phyloP scores from a whole-genome alignment of 1,140 invertebrate genomes.

The Cydia splendana region DNA sequence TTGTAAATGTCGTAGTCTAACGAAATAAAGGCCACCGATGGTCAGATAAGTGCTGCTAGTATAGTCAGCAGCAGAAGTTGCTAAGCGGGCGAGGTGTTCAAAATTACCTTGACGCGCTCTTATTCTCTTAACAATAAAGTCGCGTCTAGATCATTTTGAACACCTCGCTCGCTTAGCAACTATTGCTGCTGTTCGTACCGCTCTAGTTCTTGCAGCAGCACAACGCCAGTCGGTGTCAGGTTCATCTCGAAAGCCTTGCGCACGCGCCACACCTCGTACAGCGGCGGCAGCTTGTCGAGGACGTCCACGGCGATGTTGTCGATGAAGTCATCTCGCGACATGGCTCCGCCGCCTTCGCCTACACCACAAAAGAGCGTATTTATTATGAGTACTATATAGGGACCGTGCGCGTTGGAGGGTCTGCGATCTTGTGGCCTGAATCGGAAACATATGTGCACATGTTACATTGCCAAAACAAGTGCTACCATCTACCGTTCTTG shows the following conservation, averaged over 20 bases:
- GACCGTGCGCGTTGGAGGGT: too few relatives aligned
- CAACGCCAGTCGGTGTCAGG: slow-evolving; percentile 90
- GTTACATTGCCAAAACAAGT: too few relatives aligned
- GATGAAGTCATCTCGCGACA: slow-evolving; percentile 90
- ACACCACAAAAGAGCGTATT: neutral
- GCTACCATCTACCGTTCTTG: too few relatives aligned
- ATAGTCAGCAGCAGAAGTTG: neutral
- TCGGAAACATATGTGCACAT: too few relatives aligned
- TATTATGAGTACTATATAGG: neutral
- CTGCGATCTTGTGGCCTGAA: too few relatives aligned
- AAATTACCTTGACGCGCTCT: too few relatives aligned
- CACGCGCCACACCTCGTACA: slow-evolving; percentile 89
- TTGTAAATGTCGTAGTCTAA: too few relatives aligned
- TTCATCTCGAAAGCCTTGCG: slow-evolving; percentile 87
- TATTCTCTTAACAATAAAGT: too few relatives aligned
- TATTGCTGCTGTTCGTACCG: slow-evolving; percentile 60
- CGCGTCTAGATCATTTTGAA: too few relatives aligned
- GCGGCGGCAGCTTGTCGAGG: slow-evolving; percentile 85
- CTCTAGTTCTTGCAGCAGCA: slow-evolving; percentile 93
- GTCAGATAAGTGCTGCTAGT: too few relatives aligned
- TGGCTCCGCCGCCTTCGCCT: slow-evolving; percentile 80
- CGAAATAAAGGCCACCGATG: too few relatives aligned
- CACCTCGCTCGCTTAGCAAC: neutral
- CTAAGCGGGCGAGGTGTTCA: too few relatives aligned
- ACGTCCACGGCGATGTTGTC: slow-evolving; percentile 89